Conservation (phyloP, 1,140 invertebrate species). For the Nymphalis io region DNA sequence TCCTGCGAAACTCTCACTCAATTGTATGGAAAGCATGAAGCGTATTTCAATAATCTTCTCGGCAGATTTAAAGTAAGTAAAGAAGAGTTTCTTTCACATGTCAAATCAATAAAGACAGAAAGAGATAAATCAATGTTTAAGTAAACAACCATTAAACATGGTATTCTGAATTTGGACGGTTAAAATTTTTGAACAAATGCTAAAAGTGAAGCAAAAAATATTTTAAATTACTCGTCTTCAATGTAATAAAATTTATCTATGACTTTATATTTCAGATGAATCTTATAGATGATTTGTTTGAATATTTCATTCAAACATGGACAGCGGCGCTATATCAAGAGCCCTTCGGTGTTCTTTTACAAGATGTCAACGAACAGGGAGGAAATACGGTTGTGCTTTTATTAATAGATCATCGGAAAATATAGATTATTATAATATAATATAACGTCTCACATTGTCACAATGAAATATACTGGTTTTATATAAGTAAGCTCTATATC, state of each 20-base stretch:
- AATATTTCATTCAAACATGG: constrained; percentile 84
- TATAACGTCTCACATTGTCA: neutral
- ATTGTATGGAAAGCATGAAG: constrained; percentile 84
- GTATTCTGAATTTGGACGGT: no score
- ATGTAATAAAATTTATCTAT: no score
- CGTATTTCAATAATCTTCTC: constrained; percentile 82
- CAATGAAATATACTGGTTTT: no score
- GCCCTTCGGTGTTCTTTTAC: constrained; percentile 76
- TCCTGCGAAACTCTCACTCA: constrained; percentile 77
- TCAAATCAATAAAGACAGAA: no score
- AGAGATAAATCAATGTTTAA: no score
- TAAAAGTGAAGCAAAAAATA: no score
- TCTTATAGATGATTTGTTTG: constrained; percentile 82
- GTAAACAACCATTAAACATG: no score
- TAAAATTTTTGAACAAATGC: no score
- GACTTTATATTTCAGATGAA: constrained; percentile 52
- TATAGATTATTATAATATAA: neutral
- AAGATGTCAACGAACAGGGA: constrained; percentile 62
- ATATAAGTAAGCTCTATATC: no score
- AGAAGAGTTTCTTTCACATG: no score
- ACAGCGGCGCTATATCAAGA: constrained; percentile 82
- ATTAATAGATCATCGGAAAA: neutral
- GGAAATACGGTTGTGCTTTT: constrained; percentile 39
- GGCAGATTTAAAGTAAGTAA: constrained; percentile 77
- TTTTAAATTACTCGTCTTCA: no score